Evolutionary conservation across 2,888 invertebrate genomes (phyloP), one percentile per base, ranked within the genome.

Genomic region (Ormyrus nitidulus): DNA sequence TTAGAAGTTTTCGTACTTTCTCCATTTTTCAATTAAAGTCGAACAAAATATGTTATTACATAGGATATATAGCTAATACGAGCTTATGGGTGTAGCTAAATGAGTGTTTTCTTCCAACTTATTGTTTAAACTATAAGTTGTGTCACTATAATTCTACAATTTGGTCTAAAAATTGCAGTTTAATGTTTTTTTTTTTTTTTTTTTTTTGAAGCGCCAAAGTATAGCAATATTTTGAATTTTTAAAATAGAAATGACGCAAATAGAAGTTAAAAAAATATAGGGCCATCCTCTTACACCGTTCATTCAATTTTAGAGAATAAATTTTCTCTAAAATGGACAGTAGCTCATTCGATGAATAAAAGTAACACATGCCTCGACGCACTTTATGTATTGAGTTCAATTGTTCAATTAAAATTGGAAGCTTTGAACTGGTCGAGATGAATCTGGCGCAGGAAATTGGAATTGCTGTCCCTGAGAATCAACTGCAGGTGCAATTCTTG

Each of bases 401-500:
- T 81, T 53, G 58, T 77, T 77, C 65, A 83, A 88, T 93, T 95
- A 97, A 92, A 97, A 96, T 87, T 96, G 94, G 90, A 96, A 96
- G 86, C 95, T 95, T 84, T 95, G 95, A 92, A 94, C 94, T 44
- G 96, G 95, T 85, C 89, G 88, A 71, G 89, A 85, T 65, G 89
- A 86, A 70, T 90, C 90, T 9, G 89, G 85, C 68, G 87, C 79
- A 69, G 88, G 89, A 81, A 93, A 93, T 82, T 92, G 91, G 85
- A 91, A 97, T 86, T 94, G 93, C 85, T 94, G 93, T 88, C 95
- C 96, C 89, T 96, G 95, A 5, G 94, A 93, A 81, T 96, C 95
- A 46, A 95, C 94, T 10, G 93, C 92, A 0, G 96, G 98, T 54
- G 96, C 97, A 9, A 97, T 93, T 72, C 95, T 93, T 0, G 94